Base-by-base conservation (phyloP, 2,113 vertebrate genomes). In the Scortum barcoo region DNA sequence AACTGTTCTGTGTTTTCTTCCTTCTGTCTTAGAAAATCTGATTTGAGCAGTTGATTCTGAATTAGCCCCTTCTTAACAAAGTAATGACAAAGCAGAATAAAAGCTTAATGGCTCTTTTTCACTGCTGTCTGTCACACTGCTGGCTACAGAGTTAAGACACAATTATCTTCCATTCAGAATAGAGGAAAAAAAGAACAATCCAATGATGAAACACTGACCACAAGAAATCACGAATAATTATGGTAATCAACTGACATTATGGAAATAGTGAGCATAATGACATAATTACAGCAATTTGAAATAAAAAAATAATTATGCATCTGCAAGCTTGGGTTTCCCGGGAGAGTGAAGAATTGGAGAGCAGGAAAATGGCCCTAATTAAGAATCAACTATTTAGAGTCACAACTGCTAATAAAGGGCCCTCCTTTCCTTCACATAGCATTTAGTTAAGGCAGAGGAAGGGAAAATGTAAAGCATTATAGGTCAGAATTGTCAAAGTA, bases 201-300 rank as follows among this genome's bases (percentile, higher is more conserved):
- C 19, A 73, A 62, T 69, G 77, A 86, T 76, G 53, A 86, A 62
- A 87, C 81, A 74, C 56, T 94, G 91, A 89, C 90, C 93, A 91
- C 71, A 86, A 84, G 72, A 81, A 93, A 93, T 87, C 48, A 82
- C 79, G 83, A 69, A 89, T 88, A 92, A 95, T 92, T 91, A 88
- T 71, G 16, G 60, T 88, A 78, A 93, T 94, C 90, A 87, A 57
- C 71, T 74, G 87, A 84, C 77, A 88, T 88, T 89, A 82, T 70
- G 5, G 9, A 87, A 87, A 83, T 67, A 68, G 63, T 86, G 76
- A 89, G 86, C 74, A 89, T 91, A 91, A 93, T 90, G 78, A 87
- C 72, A 89, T 87, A 92, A 94, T 94, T 91, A 89, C 53, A 74
- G 84, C 83, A 87, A 91, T 93, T 92, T 85, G 53, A 78, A 54